Evolutionary conservation across 2,888 invertebrate genomes (phyloP), one percentile per base, ranked within the genome.

Genomic region (Ligdia adustata): DNA sequence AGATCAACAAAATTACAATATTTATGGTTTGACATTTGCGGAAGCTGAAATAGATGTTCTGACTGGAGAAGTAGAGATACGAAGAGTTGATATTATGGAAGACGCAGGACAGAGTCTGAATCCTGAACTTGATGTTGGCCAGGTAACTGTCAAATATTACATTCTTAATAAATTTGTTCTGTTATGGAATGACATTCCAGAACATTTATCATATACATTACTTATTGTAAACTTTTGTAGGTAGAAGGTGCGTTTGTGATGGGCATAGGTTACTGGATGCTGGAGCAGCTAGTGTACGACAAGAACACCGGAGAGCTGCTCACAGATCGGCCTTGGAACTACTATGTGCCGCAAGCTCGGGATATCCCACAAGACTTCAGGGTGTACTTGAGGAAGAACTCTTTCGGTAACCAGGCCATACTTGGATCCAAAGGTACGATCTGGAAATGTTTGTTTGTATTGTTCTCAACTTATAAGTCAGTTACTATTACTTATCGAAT

Each of bases 41-140:
- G 95, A 95, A 81, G 92, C 94, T 0, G 94, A 95, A 73, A 70
- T 95, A 0, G 95, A 96, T 72, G 72, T 94, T 0, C 73, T 95
- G 28, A 95, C 95, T 2, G 95, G 95, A 9, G 93, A 94, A 65
- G 87, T 90, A 52, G 80, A 92, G 55, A 70, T 93, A 9, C 64
- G 72, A 0, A 82, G 93, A 56, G 93, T 93, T 0, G 94, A 94
- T 68, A 64, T 94, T 29, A 57, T 93, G 18, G 92, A 94, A 69
- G 94, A 94, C 68, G 90, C 89, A 4, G 94, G 94, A 1, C 76
- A 90, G 28, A 93, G 93, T 75, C 72, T 94, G 41, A 94, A 88
- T 68, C 94, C 94, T 2, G 74, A 88, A 52, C 72, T 94, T 18
- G 94, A 94, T 71, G 72, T 94, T 40, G 94, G 94, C 6, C 94